Conservation (phyloP, 2,797 vertebrate species). For the Mareca strepera region DNA sequence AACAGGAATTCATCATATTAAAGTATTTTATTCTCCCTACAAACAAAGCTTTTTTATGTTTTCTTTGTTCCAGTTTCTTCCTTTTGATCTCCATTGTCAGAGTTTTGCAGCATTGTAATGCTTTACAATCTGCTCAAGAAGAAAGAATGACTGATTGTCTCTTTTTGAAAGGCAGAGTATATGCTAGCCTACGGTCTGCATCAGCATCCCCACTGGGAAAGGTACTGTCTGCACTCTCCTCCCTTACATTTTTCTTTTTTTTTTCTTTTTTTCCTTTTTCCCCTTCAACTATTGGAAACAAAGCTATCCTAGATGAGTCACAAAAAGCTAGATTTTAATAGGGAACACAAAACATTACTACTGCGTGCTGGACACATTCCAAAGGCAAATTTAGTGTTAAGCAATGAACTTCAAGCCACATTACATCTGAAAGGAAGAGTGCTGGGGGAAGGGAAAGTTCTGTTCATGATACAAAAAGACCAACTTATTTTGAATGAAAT, state of each 20-base stretch:
- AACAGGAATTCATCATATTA: conserved; percentile 27
- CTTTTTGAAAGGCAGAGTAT: conserved; percentile 42
- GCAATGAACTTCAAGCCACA: conserved; percentile 49
- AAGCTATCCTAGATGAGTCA: conserved; percentile 56
- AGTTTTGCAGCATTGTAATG: conserved; percentile 37
- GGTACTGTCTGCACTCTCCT: conserved; percentile 54
- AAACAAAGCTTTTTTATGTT: conserved; percentile 44
- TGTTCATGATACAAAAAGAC: background rate
- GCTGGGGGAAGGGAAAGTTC: conserved; percentile 27
- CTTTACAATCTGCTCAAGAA: conserved; percentile 28
- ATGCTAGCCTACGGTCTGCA: background rate
- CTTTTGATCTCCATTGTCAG: conserved; percentile 55
- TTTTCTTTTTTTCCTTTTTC: background rate
- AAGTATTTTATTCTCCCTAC: conserved; percentile 36
- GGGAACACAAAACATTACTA: conserved; percentile 60
- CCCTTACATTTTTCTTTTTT: background rate
- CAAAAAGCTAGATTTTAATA: conserved; percentile 63
- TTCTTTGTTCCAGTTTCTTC: conserved; percentile 47
- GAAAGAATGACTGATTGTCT: conserved; percentile 56
- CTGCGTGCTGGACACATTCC: conserved; percentile 57
- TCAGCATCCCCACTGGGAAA: conserved; percentile 60
- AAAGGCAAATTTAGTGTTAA: conserved; percentile 51
- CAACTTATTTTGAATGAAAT: background rate
- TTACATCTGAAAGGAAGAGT: background rate
- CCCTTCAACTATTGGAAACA: conserved; percentile 54